Evolutionary conservation across 2,888 invertebrate species (phyloP), one percentile per base, ranked within the genome.

Genomic region (Bembecia ichneumoniformis): DNA sequence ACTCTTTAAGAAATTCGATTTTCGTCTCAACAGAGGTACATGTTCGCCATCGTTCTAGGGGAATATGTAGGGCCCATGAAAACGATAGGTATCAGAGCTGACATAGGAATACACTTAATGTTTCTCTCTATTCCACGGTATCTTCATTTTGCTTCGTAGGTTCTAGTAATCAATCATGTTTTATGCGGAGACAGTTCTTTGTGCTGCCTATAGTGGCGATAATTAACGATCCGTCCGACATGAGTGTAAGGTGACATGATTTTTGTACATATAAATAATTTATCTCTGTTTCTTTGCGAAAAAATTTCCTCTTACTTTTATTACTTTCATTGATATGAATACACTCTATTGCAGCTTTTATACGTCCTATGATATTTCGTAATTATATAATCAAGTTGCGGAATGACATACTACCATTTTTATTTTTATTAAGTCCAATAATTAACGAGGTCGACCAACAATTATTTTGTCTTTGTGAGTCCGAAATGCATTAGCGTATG

Each of bases 91-190:
- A 83, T 81, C 81, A 81, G 72, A 56, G 56, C 59, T 68, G 69
- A 82, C 82, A 82, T 74, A 82, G 79, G 75, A 82, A 83, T 77
- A 82, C 82, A 83, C 84, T 82, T 82, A 83, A 82, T 84, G 80
- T 79, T 73, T 75, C 70, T 79, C 73, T 77, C 72, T 63, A 62
- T 64, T 60, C 71, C 73, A 64, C 69, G 74, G 76, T 81, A 79
- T 81, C 81, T 82, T 75, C 71, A 80, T 74, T 75, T 66, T 64
- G 62, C 64, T 68, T 63, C 66, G 67, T 61, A 64, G 58, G 52
- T 54, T 50, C 51, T 49, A 44, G 62, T 61, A 60, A 83, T 84
- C 81, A 77, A 82, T 83, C 82, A 83, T 77, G 65, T 74, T 75
- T 71, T 72, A 69, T 68, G 63, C 58, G 62, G 64, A 62, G 68